phyloP scores from a whole-genome alignment of 2,113 vertebrate genomes.

The Pygoscelis antarcticus region DNA sequence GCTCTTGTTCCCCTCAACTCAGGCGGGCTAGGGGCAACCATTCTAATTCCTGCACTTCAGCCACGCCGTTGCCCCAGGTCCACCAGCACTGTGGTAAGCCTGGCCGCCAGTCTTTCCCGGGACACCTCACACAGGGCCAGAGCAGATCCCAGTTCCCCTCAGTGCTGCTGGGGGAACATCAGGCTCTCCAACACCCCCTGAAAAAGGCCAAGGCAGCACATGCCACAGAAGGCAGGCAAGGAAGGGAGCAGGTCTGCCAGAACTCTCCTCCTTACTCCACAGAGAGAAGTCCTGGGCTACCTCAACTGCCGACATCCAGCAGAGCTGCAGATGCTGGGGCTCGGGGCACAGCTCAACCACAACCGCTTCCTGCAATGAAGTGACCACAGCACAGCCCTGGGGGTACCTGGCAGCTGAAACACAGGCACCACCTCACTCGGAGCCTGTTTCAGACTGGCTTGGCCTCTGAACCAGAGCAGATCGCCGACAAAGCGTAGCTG shows the following conservation, averaged over 20 bases:
- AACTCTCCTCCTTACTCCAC: neutral
- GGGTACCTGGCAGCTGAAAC: neutral
- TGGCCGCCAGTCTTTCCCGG: neutral
- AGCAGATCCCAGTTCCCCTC: neutral
- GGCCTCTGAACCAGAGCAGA: neutral
- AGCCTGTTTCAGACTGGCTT: neutral
- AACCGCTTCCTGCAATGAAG: neutral
- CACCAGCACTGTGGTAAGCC: neutral
- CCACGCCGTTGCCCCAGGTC: fast-evolving
- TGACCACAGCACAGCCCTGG: neutral
- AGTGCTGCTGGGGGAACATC: neutral
- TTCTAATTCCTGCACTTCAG: neutral
- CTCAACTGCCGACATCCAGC: neutral
- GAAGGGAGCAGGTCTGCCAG: neutral
- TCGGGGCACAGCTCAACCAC: neutral
- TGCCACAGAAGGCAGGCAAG: neutral
- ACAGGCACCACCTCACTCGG: neutral
- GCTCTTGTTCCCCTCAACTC: neutral
- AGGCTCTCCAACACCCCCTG: neutral
- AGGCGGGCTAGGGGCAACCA: fast-evolving
- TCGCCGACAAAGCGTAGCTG: neutral
- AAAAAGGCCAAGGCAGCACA: neutral
- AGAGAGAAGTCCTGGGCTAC: neutral
- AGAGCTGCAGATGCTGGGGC: neutral
- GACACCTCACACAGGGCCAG: neutral